Percentiles rank a stretch among this genome's conserved stretches.
Conservation (phyloP, 64 coral and sea anemone species). For the Stichodactyla helianthus region DNA sequence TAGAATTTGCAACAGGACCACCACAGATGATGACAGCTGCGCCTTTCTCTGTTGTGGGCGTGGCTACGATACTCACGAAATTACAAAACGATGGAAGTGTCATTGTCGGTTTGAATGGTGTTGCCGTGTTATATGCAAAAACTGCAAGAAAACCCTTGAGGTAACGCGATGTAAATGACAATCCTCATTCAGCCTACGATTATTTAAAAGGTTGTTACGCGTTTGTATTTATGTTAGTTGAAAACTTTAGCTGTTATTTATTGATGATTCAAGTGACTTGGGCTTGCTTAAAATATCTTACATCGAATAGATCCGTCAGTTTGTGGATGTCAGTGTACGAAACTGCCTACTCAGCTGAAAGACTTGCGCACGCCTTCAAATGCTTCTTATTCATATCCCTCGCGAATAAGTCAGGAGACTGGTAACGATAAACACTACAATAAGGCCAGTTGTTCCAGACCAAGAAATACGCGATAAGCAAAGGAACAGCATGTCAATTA, state of each 20-base stretch:
- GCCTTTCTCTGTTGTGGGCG: slow-evolving; percentile 59
- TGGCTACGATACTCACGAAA: slow-evolving; percentile 81
- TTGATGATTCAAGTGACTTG: not conserved
- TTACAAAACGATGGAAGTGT: slow-evolving; percentile 30
- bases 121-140: slow-evolving; percentile 63
- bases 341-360: not conserved
- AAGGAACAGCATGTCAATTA: too few species aligned
- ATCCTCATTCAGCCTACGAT: not conserved
- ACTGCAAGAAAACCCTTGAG: slow-evolving; percentile 43
- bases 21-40: slow-evolving; percentile 33
- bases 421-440: too few species aligned
- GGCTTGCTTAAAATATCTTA: too few species aligned
- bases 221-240: not conserved
- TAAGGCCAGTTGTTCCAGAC: too few species aligned
- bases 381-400: too few species aligned
- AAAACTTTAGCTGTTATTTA: not conserved
- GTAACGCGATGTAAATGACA: slow-evolving; percentile 41
- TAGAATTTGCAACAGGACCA: slow-evolving; percentile 48
- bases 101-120: slow-evolving; percentile 81
- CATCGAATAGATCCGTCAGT: too few species aligned
- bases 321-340: too few species aligned
- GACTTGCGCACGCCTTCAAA: too few species aligned
- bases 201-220: not conserved
- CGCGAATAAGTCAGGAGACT: too few species aligned
- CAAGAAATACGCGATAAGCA: too few species aligned